Evolutionary conservation across 1,140 invertebrate species (phyloP).

Genomic region (Halictus rubicundus): DNA sequence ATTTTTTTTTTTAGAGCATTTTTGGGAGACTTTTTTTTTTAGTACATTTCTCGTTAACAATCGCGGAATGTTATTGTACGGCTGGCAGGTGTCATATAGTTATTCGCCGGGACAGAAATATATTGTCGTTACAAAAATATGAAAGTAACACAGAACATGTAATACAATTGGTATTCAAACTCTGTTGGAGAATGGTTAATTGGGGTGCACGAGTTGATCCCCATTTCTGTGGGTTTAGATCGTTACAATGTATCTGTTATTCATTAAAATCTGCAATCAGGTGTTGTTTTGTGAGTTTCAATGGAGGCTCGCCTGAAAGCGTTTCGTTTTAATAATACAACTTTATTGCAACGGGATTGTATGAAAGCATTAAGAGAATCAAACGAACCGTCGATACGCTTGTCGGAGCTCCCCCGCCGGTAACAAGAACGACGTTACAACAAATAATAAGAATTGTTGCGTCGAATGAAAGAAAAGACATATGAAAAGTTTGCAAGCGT

Average conservation of each 20-base stretch:
- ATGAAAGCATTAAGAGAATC: background rate
- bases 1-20: no score
- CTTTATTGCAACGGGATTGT: background rate
- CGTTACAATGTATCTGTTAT: background rate
- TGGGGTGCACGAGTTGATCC: background rate
- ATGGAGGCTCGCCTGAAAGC: background rate
- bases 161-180: background rate
- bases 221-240: background rate
- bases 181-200: constrained; percentile 7
- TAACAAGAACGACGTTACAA: background rate
- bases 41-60: background rate
- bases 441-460: background rate
- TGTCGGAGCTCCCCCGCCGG: background rate
- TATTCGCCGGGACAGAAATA: background rate
- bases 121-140: background rate
- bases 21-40: background rate
- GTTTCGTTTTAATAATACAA: background rate
- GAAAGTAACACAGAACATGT: background rate
- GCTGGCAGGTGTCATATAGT: background rate
- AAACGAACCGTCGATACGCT: constrained; percentile 3
- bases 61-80: background rate
- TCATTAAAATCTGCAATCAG: constrained; percentile 4
- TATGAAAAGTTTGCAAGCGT: background rate
- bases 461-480: background rate
- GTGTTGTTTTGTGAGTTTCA: background rate